phyloP scores from a whole-genome alignment of 2,113 vertebrate genomes.

The Dipodomys spectabilis region DNA sequence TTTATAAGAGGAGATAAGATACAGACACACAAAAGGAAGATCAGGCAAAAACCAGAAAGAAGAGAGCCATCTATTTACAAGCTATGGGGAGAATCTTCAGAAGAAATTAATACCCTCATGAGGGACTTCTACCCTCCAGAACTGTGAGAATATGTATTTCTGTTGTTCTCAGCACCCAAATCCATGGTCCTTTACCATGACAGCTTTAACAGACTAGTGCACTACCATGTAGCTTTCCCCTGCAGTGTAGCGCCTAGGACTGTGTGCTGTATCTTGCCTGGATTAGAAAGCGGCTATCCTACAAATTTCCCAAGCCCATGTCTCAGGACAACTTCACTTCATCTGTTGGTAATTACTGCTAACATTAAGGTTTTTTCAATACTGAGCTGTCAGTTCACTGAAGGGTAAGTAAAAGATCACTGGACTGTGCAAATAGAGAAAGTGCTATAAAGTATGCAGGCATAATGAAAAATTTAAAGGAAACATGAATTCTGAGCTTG shows the following conservation, averaged over 20 bases:
- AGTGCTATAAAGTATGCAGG: neutral
- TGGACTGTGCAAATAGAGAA: neutral
- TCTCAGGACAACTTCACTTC: neutral
- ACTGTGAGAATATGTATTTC: neutral
- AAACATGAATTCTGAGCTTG: neutral
- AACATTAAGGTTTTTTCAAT: neutral
- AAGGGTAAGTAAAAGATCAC: neutral
- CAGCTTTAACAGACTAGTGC: neutral
- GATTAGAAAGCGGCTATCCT: neutral
- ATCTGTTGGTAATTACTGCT: neutral
- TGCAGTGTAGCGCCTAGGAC: neutral
- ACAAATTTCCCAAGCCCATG: neutral
- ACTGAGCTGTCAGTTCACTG: neutral
- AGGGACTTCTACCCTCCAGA: neutral
- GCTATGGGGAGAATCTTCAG: neutral
- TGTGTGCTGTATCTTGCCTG: neutral
- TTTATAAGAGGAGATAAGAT: neutral
- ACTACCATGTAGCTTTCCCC: neutral
- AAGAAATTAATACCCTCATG: neutral
- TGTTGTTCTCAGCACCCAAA: neutral
- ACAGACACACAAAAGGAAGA: neutral
- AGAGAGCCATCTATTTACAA: no score
- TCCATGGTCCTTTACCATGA: neutral
- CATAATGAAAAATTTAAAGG: neutral
- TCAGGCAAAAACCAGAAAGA: neutral